A percentile compares a stretch with the other conserved stretches of the same genome.
Evolutionary conservation across 2,797 vertebrate genomes (phyloP).

Genomic region (Carapus acus): DNA sequence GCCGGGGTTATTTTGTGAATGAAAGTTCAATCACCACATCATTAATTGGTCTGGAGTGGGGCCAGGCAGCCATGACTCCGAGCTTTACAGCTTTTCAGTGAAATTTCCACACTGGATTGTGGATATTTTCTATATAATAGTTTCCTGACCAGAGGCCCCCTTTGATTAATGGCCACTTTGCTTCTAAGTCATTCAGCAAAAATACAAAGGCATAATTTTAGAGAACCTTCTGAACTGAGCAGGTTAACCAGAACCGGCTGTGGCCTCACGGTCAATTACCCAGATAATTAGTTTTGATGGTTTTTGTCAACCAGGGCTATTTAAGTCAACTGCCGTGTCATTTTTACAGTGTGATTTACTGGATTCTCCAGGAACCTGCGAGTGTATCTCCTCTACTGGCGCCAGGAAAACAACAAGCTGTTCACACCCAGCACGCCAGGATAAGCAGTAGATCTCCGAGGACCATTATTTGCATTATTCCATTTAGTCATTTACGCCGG

Average conservation of each 20-base stretch:
- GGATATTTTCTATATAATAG: constrained; percentile 91
- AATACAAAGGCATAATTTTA: constrained; percentile 82
- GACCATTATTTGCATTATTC: constrained; percentile 51
- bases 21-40: constrained; percentile 76
- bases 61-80: constrained; percentile 75
- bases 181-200: constrained; percentile 77
- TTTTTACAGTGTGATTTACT: constrained; percentile 15
- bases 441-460: constrained; percentile 36
- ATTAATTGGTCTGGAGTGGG: constrained; percentile 77
- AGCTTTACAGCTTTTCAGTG: constrained; percentile 89
- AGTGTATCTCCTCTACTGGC: constrained; percentile 13
- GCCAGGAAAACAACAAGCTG: constrained; percentile 23
- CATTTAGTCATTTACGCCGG: constrained; percentile 49
- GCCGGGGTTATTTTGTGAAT: constrained; percentile 84
- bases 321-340: constrained; percentile 41
- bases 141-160: constrained; percentile 81
- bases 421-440: constrained; percentile 26
- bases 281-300: constrained; percentile 59
- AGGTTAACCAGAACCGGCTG: constrained; percentile 41
- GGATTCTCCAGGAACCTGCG: constrained; percentile 7
- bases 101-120: constrained; percentile 83
- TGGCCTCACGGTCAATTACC: constrained; percentile 55
- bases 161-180: constrained; percentile 88
- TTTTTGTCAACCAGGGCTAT: constrained; percentile 47
- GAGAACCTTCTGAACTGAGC: constrained; percentile 61